These are phyloP conservation scores for Drymodes brunneopygia DNA, from an alignment of 2,113 vertebrate species.

Conservation along the genomic window DNA sequence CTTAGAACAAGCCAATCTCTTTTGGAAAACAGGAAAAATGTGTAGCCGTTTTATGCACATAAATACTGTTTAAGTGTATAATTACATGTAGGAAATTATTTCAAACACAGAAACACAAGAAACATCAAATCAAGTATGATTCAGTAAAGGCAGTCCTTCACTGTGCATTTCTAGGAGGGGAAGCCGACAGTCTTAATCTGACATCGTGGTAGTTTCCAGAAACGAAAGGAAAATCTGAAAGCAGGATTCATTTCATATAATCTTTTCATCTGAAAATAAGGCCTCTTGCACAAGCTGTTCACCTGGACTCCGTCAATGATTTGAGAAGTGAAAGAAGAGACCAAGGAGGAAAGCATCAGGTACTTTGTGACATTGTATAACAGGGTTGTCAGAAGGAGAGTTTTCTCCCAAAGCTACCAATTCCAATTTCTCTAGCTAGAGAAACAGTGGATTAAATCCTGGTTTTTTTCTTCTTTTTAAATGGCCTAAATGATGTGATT, in stretches of 20 bases:
- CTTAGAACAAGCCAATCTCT: not conserved
- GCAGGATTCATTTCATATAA: not conserved
- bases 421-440: not conserved
- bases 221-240: constrained; percentile 12
- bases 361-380: not conserved
- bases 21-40: constrained; percentile 17
- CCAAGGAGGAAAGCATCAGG: not conserved
- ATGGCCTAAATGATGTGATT: not conserved
- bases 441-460: not conserved
- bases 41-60: constrained; percentile 1
- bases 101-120: constrained; percentile 39
- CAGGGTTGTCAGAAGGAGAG: not conserved
- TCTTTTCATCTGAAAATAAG: constrained; percentile 26
- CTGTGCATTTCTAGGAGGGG: constrained; percentile 11
- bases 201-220: not conserved
- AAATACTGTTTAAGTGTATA: constrained; percentile 42
- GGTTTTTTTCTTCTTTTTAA: not conserved
- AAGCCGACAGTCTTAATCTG: not conserved
- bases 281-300: not conserved
- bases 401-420: not conserved
- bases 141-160: constrained; percentile 15
- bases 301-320: not conserved
- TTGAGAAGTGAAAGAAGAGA: not conserved
- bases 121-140: constrained; percentile 43
- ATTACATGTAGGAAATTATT: constrained; percentile 48